These are phyloP conservation scores for Myrmecophaga tridactyla DNA, from an alignment of 2,113 vertebrate genomes.

Conservation along the genomic window DNA sequence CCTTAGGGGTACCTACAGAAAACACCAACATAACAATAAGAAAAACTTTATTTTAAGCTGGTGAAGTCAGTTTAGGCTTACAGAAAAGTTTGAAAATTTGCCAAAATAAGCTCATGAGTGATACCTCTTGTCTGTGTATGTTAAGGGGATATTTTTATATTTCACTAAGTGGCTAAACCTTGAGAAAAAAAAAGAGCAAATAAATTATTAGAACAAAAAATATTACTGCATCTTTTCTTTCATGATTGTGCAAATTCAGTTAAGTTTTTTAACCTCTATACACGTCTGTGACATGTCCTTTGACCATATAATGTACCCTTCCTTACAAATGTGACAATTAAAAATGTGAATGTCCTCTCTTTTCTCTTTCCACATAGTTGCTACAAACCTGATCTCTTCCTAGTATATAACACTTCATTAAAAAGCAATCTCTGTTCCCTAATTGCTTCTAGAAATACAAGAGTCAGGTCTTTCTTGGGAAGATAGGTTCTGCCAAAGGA, in stretches of 20 bases:
- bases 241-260: neutral
- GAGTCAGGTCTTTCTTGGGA: neutral
- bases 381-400: neutral
- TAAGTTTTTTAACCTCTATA: neutral
- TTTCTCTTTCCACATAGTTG: neutral
- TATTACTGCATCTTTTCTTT: neutral
- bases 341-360: neutral
- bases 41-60: no score
- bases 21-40: no score
- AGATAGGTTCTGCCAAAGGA: neutral
- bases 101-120: no score
- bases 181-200: neutral
- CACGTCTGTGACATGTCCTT: neutral
- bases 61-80: no score
- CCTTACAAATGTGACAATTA: neutral
- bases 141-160: neutral
- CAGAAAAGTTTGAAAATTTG: no score
- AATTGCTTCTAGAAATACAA: accelerated
- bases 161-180: neutral
- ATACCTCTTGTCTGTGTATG: no score
- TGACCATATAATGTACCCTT: neutral
- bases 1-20: no score
- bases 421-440: neutral
- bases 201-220: neutral
- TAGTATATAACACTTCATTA: neutral